Conservation (phyloP, 1,140 invertebrate species). For the Globodera rostochiensis region DNA sequence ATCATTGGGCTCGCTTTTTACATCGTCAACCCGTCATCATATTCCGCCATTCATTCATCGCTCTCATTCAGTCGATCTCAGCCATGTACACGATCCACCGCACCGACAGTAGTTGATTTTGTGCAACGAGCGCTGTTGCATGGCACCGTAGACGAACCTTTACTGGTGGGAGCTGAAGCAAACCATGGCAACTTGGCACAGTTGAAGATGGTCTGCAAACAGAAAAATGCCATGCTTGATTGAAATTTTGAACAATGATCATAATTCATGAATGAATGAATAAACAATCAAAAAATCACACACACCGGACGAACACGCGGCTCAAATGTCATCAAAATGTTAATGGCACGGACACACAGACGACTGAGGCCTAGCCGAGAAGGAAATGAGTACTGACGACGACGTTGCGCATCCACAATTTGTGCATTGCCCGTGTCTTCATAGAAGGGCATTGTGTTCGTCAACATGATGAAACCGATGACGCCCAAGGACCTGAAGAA, state of each 20-base stretch:
- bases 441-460: constrained; percentile 47
- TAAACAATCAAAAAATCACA: background rate
- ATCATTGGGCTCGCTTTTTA: too few species aligned
- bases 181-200: background rate
- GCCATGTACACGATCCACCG: background rate
- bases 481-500: constrained; percentile 46
- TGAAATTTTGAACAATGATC: background rate
- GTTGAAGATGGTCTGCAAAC: background rate
- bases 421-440: constrained; percentile 35
- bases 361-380: constrained; percentile 6
- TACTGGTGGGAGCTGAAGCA: background rate
- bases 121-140: background rate
- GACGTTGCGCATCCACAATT: constrained; percentile 42
- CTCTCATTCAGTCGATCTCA: too few species aligned
- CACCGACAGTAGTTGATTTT: background rate
- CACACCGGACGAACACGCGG: constrained; percentile 24
- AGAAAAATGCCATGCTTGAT: too few species aligned
- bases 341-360: constrained; percentile 26
- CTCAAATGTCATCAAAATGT: constrained; percentile 39
- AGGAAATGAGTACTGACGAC: constrained; percentile 48
- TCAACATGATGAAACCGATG: constrained; percentile 43
- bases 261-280: background rate
- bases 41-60: too few species aligned
- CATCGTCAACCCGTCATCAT: too few species aligned
- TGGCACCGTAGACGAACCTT: too few species aligned